Evolutionary conservation across 2,888 invertebrate species (phyloP), one percentile per base, ranked within the genome.

Genomic region (Chouioia cunea): DNA sequence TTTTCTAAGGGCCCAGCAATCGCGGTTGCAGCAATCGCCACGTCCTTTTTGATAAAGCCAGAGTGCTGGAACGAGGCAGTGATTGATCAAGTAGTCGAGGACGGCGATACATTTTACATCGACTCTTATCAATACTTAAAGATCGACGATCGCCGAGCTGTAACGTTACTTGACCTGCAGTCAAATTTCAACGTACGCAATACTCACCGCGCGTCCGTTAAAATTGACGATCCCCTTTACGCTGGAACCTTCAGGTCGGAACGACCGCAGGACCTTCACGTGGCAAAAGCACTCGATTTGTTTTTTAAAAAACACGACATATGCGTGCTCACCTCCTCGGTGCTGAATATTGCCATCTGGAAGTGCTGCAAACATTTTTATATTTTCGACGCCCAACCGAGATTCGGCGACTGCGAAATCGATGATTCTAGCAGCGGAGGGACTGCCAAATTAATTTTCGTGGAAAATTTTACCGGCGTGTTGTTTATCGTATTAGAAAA

Each of bases 11-110:
- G 84, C 46, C 77, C 81, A 47, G 83, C 84, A 14, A 77, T 81
- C n/a, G 82, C 83, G 54, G 78, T 85, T 60, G 78, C 81, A 20
- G 85, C 85, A 1, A 81, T 82, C 18, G 84, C 81, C 3, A 82
- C 85, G 16, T 79, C 81, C 1, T 73, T 75, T 4, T 43, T 84
- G 2, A 70, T 78, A 65, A 79, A 82, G 48, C 77, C 85, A 0
- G 76, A 78, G 10, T 79, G 77, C 23, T 85, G 85, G 85, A 81
- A 80, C 69, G 81, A 82, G 69, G 59, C 75, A 43, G 74, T 80
- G 6, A 83, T 85, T 48, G 84, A 85, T 76, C 83, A 81, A 67
- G 78, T 85, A 1, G 65, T 85, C 47, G 81, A 81, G 43, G 85
- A 85, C 66, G 85, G 85, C 4, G 82, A 85, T 52, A 79, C 74